phyloP scores from a whole-genome alignment of 2,113 vertebrate genomes.

The Crocuta crocuta region DNA sequence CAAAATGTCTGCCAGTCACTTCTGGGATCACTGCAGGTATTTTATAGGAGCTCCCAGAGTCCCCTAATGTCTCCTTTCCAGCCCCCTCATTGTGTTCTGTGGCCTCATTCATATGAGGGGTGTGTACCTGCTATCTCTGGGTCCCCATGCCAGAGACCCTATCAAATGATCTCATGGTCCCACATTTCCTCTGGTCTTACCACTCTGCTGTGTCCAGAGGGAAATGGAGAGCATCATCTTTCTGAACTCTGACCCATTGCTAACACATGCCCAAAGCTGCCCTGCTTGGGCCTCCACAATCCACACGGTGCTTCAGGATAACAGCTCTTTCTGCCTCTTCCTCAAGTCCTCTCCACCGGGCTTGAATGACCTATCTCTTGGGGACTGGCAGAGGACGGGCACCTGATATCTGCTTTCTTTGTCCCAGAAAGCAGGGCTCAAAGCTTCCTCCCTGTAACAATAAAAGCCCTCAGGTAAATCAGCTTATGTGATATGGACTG shows the following conservation, averaged over 20 bases:
- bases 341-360: background rate
- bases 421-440: background rate
- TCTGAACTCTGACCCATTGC: background rate
- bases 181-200: background rate
- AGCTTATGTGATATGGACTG: background rate
- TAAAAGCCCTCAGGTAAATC: background rate
- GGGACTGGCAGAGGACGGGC: background rate
- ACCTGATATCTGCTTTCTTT: background rate
- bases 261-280: background rate
- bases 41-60: background rate
- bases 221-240: background rate
- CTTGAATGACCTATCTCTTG: background rate
- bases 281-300: background rate
- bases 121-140: background rate
- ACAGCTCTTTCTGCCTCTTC: background rate
- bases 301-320: background rate
- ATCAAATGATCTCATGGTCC: background rate
- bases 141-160: too few relatives aligned
- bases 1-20: background rate
- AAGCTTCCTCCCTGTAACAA: background rate
- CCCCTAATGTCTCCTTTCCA: background rate
- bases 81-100: too few relatives aligned
- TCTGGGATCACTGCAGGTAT: background rate
- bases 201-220: background rate
- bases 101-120: background rate